phyloP scores from a whole-genome alignment of 2,797 vertebrate genomes.

The Protonibea diacanthus region DNA sequence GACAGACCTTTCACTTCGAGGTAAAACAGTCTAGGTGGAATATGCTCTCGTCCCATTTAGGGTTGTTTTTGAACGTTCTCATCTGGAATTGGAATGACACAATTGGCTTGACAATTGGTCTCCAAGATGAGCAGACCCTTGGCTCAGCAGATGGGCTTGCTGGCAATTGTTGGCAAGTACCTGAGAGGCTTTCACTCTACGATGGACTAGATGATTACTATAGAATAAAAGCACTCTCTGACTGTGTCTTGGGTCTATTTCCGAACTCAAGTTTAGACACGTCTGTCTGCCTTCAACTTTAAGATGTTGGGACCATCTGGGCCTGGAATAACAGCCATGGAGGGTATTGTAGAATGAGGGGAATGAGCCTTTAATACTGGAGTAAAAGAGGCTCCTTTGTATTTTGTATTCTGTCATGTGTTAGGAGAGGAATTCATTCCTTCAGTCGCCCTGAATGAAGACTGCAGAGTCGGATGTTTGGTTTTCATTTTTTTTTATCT shows the following conservation, averaged over 20 bases:
- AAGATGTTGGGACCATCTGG: conserved; percentile 20
- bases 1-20: conserved; percentile 9
- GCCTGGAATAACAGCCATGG: conserved; percentile 1
- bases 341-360: conserved; percentile 7
- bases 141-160: conserved; percentile 18
- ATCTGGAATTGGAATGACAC: background rate
- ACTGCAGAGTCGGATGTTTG: conserved; percentile 42
- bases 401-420: conserved; percentile 5
- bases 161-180: conserved; percentile 27
- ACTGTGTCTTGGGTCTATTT: conserved; percentile 32
- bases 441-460: conserved; percentile 23
- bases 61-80: conserved; percentile 14
- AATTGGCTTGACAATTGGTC: conserved; percentile 6
- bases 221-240: conserved; percentile 3
- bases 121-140: conserved; percentile 13
- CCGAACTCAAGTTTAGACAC: conserved; percentile 12
- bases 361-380: conserved; percentile 35
- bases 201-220: conserved; percentile 20
- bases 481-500: conserved; percentile 59
- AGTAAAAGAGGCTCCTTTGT: conserved; percentile 8
- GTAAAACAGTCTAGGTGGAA: conserved; percentile 13
- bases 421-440: conserved; percentile 35
- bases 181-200: conserved; percentile 20
- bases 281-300: conserved; percentile 28
- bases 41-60: conserved; percentile 17